Evolutionary conservation across 2,113 vertebrate species (phyloP).

Genomic region (Sphyrna mokarran): DNA sequence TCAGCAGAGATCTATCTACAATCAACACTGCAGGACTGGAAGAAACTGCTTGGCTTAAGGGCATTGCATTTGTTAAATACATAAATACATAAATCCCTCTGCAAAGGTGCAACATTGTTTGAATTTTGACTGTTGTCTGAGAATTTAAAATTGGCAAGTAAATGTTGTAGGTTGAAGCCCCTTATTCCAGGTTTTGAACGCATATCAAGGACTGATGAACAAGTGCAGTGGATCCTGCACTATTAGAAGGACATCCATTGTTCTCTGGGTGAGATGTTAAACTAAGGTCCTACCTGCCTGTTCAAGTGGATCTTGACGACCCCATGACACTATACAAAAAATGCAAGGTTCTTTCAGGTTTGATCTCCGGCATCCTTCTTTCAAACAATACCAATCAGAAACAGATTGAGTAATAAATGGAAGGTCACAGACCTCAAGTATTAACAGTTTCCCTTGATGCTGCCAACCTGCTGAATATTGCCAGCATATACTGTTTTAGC

Average conservation of each 20-base stretch:
- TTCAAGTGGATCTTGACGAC: neutral
- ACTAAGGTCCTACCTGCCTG: neutral
- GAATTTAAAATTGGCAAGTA: neutral
- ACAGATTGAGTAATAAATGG: neutral
- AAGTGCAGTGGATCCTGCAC: neutral
- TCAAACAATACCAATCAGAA: neutral
- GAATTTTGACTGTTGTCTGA: neutral
- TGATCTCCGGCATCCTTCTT: neutral
- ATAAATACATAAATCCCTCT: too few species aligned
- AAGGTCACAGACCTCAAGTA: too few species aligned
- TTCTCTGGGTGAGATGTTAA: neutral
- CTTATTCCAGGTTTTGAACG: neutral
- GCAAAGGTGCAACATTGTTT: neutral
- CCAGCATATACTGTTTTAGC: neutral
- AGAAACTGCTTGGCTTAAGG: too few species aligned
- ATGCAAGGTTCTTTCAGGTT: neutral
- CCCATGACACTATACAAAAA: neutral
- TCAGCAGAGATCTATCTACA: too few species aligned
- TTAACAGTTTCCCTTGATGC: neutral
- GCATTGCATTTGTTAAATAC: too few species aligned
- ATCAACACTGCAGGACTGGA: too few species aligned
- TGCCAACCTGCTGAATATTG: neutral
- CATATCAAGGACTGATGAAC: neutral
- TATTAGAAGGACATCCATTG: neutral
- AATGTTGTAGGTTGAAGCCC: neutral